Conservation (phyloP, 2,113 vertebrate genomes). For the Oreochromis spilurus region DNA sequence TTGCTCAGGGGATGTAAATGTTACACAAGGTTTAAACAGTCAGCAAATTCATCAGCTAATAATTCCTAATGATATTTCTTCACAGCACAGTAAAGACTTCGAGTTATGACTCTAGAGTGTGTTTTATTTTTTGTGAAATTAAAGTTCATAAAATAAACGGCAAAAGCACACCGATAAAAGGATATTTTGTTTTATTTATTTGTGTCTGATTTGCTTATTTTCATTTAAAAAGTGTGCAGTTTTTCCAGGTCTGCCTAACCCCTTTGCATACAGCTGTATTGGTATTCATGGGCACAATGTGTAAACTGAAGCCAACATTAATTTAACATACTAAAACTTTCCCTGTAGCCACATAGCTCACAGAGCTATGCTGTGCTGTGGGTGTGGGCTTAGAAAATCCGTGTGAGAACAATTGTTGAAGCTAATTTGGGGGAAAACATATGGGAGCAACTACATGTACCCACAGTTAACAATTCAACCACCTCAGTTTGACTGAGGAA, state of each 20-base stretch:
- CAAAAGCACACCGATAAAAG: background rate
- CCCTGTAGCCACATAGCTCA: background rate
- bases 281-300: background rate
- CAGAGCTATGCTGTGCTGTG: slow-evolving; percentile 12
- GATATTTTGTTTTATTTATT: background rate
- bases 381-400: background rate
- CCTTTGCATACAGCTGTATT: background rate
- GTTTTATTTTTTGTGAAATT: background rate
- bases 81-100: accelerated
- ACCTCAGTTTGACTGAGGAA: background rate
- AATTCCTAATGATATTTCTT: background rate
- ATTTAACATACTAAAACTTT: background rate
- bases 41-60: background rate
- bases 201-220: background rate
- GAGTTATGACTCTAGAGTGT: no score
- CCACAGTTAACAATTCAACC: slow-evolving; percentile 17
- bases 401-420: background rate
- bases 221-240: background rate
- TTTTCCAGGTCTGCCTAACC: background rate
- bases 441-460: slow-evolving; percentile 45
- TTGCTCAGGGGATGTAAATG: background rate
- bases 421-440: slow-evolving; percentile 44
- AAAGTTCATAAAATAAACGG: background rate
- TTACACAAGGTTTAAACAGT: background rate
- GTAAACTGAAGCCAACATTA: background rate